Evolutionary conservation across 2,113 vertebrate species (phyloP).

Genomic region (Atrichornis clamosus): DNA sequence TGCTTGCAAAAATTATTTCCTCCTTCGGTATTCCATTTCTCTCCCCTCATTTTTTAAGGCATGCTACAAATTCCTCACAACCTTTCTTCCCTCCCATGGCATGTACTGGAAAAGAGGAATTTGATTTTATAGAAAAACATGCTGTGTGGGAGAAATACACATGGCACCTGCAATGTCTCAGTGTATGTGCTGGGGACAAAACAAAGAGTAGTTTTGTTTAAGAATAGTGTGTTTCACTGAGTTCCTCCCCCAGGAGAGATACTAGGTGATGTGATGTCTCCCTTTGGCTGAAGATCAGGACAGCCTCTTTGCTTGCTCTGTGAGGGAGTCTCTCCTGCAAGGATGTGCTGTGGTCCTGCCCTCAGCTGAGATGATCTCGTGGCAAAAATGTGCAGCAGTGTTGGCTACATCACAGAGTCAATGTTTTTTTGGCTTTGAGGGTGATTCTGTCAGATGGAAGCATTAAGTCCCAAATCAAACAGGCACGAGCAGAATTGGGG

Average conservation of each 20-base stretch:
- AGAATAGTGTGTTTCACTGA: neutral
- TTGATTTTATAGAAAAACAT: neutral
- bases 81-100: neutral
- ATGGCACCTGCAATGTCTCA: neutral
- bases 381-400: neutral
- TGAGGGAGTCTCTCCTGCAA: neutral
- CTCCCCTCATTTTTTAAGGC: neutral
- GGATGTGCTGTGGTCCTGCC: neutral
- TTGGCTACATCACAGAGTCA: neutral
- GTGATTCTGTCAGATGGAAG: neutral
- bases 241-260: neutral
- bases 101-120: neutral
- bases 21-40: neutral
- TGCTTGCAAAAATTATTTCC: neutral
- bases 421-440: neutral
- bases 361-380: neutral
- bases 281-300: neutral
- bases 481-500: neutral
- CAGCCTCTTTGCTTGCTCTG: neutral
- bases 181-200: neutral
- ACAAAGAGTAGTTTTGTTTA: neutral
- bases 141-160: neutral
- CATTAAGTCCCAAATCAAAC: neutral
- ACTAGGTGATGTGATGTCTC: neutral
- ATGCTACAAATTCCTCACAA: neutral